These are phyloP conservation scores for Encarsia formosa DNA, from an alignment of 2,888 invertebrate genomes.

Conservation along the genomic window DNA sequence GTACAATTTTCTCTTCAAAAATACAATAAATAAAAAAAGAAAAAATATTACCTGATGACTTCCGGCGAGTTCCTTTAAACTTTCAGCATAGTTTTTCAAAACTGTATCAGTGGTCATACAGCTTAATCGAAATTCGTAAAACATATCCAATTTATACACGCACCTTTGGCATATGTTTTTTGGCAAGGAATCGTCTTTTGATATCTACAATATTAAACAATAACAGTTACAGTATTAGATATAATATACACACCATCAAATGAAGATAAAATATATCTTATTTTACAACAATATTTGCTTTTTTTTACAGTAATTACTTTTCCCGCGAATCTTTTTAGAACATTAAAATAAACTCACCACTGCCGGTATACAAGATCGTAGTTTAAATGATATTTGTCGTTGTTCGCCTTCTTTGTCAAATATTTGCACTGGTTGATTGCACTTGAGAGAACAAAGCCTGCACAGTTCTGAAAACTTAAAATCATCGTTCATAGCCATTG, in stretches of 20 bases:
- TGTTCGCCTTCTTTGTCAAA: slow-evolving; percentile 71
- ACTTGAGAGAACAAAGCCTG: slow-evolving; percentile 67
- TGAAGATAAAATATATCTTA: too few relatives aligned
- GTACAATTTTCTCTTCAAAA: too few relatives aligned
- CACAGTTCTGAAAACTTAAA: slow-evolving; percentile 70
- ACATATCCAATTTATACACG: slow-evolving; percentile 62
- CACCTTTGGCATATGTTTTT: slow-evolving; percentile 70
- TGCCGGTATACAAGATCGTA: slow-evolving; percentile 65
- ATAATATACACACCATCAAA: background rate
- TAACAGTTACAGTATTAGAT: background rate
- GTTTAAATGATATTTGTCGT: slow-evolving; percentile 66
- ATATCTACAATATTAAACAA: slow-evolving; percentile 60
- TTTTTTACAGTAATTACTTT: too few relatives aligned
- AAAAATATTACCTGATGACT: slow-evolving; percentile 61
- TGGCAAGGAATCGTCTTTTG: slow-evolving; percentile 68
- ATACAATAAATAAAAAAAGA: too few relatives aligned
- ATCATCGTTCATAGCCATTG: slow-evolving; percentile 61
- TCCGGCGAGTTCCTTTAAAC: slow-evolving; percentile 64
- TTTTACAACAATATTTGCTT: slow-evolving; percentile 1
- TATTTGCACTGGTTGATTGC: slow-evolving; percentile 65
- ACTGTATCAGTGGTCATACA: slow-evolving; percentile 65
- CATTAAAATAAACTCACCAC: slow-evolving; percentile 56
- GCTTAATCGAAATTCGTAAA: slow-evolving; percentile 67
- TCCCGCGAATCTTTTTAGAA: background rate
- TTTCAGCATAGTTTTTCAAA: slow-evolving; percentile 66